Evolutionary conservation across 1,140 invertebrate genomes (phyloP).

Genomic region (Caerostris darwini): DNA sequence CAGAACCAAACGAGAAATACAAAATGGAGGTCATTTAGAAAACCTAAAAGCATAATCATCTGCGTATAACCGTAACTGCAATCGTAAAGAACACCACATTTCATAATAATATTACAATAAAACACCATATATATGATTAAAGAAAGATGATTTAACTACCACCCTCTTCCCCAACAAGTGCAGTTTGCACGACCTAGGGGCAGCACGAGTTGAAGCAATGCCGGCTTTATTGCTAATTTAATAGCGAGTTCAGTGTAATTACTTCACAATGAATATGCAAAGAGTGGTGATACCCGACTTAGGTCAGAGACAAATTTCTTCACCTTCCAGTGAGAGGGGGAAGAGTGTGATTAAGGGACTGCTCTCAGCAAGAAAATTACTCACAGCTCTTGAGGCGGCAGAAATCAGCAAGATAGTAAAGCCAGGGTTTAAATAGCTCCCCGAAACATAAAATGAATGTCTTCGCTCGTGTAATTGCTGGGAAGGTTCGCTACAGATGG

Average conservation of each 20-base stretch:
- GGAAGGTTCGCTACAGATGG: neutral
- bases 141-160: too few relatives aligned
- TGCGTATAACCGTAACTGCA: too few relatives aligned
- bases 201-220: neutral
- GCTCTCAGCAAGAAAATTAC: neutral
- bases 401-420: neutral
- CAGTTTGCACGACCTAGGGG: too few relatives aligned
- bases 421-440: constrained; percentile 39
- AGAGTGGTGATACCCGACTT: neutral
- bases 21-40: too few relatives aligned
- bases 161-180: too few relatives aligned
- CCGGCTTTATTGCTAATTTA: neutral
- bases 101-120: too few relatives aligned
- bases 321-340: neutral
- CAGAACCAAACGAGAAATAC: too few relatives aligned
- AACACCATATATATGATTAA: too few relatives aligned
- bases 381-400: neutral
- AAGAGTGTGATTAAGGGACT: constrained; percentile 33
- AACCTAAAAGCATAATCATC: too few relatives aligned
- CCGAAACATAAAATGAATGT: constrained; percentile 21
- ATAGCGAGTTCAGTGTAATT: constrained; percentile 19
- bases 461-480: constrained; percentile 22
- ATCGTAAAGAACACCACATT: too few relatives aligned
- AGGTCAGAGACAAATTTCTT: constrained; percentile 27
- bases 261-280: constrained; percentile 7